Conservation (phyloP, 2,888 invertebrate genomes). For the Xestoiulus laeticollis region DNA sequence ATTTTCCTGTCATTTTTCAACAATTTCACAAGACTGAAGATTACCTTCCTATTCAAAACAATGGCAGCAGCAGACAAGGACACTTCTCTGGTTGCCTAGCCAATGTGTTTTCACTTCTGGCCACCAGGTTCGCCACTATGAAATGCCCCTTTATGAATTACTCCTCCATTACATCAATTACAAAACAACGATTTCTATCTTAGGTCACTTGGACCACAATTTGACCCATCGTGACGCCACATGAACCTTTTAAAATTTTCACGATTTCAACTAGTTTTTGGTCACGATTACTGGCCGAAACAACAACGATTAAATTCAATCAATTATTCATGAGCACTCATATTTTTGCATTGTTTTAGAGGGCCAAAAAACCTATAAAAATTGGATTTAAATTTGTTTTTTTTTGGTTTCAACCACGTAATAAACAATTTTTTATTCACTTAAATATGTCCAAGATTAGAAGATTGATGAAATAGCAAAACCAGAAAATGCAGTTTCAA, state of each 20-base stretch:
- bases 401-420: not conserved
- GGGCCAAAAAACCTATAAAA: not conserved
- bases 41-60: too few relatives aligned
- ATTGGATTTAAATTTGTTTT: too few relatives aligned
- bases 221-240: not conserved
- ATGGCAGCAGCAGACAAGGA: too few relatives aligned
- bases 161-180: not conserved
- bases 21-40: too few relatives aligned
- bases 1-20: too few relatives aligned
- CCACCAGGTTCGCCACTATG: too few relatives aligned
- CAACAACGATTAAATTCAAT: not conserved
- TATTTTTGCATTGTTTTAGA: not conserved
- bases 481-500: slow-evolving; percentile 6
- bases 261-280: slow-evolving; percentile 20
- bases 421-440: not conserved
- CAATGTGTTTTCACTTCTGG: too few relatives aligned
- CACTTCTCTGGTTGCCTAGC: too few relatives aligned
- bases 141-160: too few relatives aligned
- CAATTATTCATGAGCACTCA: slow-evolving; percentile 39
- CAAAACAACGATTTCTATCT: not conserved
- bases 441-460: not conserved
- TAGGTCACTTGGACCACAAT: not conserved
- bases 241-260: not conserved
- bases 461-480: slow-evolving; percentile 16
- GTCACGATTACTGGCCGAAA: not conserved